Base-by-base conservation (phyloP, 1,140 invertebrate genomes). In the Drosophila varians region DNA sequence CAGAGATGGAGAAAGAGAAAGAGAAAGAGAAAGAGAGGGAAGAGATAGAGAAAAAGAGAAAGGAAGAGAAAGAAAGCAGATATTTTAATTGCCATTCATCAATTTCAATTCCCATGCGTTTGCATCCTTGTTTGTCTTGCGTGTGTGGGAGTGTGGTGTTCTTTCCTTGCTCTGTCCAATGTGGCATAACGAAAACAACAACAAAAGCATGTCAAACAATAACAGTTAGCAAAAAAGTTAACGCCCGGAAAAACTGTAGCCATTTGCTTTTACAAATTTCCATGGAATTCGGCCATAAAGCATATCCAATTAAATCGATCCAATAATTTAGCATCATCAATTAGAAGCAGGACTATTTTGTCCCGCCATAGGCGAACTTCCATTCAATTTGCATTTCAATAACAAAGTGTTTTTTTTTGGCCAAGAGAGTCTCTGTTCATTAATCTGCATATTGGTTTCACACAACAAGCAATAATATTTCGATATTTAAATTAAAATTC, bases 61-160 rank as follows among this genome's bases (percentile, higher is more conserved):
- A 54, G 47, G 46, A 21, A 61, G 47, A 82, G 57, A 78, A 66
- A 52, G 38, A 72, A 79, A 86, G 62, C 80, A 73, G 45, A 84
- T 79, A 79, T 73, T 86, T 84, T 79, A 84, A 84, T 86, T 73
- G 71, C 55, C 80, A 57, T 84, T 72, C 51, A 86, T 69, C 46
- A 84, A 79, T 57, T 84, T 72, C 72, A 78, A 83, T 68, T 83
- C 57, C 57, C 76, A 73, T 80, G 80, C 72, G 58, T 66, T 46
- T 69, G 12, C 64, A 38, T 68, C n/a, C 45, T 52, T 66, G 42
- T 74, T 31, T 52, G 51, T 38, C 46, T 18, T 64, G 48, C 14
- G 51, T 40, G 19, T 54, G 8, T 21, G 51, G 14, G 31, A 54
- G 23, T 57, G 25, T 52, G 28, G 6, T 19, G 40, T 49, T 25